These are phyloP conservation scores for Monochamus alternatus DNA, from an alignment of 2,888 invertebrate genomes.

Conservation along the genomic window DNA sequence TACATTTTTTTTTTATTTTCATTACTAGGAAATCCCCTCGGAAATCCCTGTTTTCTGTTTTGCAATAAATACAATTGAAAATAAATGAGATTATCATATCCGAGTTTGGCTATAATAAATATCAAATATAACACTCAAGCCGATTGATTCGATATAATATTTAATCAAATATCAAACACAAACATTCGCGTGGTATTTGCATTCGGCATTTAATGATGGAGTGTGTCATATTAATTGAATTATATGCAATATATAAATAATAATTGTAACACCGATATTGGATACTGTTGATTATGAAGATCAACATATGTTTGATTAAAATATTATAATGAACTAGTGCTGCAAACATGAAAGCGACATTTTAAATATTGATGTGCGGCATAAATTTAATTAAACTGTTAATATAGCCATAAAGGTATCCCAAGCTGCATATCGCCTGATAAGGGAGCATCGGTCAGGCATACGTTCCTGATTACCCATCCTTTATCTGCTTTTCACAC, in stretches of 20 bases:
- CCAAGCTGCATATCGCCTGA: conserved; percentile 66
- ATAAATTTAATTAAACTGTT: conserved; percentile 67
- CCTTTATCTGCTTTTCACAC: conserved; percentile 66
- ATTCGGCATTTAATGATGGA: conserved; percentile 39
- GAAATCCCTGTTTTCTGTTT: no score
- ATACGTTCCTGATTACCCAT: conserved; percentile 65
- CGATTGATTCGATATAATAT: conserved; percentile 32
- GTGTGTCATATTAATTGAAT: conserved; percentile 47
- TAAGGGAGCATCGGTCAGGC: conserved; percentile 67
- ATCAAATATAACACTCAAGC: conserved; percentile 27
- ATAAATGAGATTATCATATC: conserved; percentile 21
- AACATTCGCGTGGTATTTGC: conserved; percentile 38
- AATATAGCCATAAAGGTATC: conserved; percentile 67
- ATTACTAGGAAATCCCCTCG: no score
- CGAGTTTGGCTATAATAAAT: conserved; percentile 18
- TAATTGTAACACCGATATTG: conserved; percentile 41
- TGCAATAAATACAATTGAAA: background rate
- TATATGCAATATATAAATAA: conserved; percentile 37
- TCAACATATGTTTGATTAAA: conserved; percentile 63
- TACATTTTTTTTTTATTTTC: no score
- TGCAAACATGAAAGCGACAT: conserved; percentile 45
- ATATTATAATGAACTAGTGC: conserved; percentile 58
- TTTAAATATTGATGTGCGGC: conserved; percentile 63
- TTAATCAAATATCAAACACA: conserved; percentile 38
- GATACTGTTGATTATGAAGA: conserved; percentile 44